Base-by-base conservation (phyloP, 1,140 invertebrate genomes). In the Bombus confusus region DNA sequence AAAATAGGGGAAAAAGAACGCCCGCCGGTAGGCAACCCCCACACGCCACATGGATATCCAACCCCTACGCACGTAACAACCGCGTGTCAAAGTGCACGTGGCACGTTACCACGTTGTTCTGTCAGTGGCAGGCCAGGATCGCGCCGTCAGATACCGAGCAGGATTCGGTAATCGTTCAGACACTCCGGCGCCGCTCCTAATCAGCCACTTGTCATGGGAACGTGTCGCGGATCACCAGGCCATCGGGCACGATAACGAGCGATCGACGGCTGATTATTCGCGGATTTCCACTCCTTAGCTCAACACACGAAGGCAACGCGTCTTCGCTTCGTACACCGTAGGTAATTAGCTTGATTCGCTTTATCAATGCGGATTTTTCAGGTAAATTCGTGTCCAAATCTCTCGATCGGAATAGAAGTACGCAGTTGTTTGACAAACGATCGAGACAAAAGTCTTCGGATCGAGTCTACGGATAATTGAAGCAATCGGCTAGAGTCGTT, bases 71-170 rank as follows among this genome's bases (percentile, higher is more conserved):
- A 93, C 92, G 92, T 92, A 89, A 92, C 93, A 94, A 94, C 93
- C 94, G 94, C 93, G 94, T 95, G 94, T 95, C 94, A 95, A 94
- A 95, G 93, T 94, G 91, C 94, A 94, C 93, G 93, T 94, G 94
- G 92, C 87, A 90, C 87, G 87, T 89, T 92, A 82, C 90, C 86
- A 90, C 89, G 89, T 90, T 90, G 89, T 71, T 80, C 72, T 88
- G 86, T 74, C 83, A 90, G 83, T 80, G 75, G 43, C 59, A 31
- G 31, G 62, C 80, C 12, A 31, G 25, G 22, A 25, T 39, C 28
- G 6, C 69, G 69, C 64, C 39, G 39, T 72, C 39, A 41, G 69
- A n/a, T 34, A 68, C 25, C 62, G 15, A 10, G 12, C 25, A 71
- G 43, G 18, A 41, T 59, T 57, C 34, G 59, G 10, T 10, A 52